Base-by-base conservation (phyloP, 2,888 invertebrate species). In the Spilarctia lutea region DNA sequence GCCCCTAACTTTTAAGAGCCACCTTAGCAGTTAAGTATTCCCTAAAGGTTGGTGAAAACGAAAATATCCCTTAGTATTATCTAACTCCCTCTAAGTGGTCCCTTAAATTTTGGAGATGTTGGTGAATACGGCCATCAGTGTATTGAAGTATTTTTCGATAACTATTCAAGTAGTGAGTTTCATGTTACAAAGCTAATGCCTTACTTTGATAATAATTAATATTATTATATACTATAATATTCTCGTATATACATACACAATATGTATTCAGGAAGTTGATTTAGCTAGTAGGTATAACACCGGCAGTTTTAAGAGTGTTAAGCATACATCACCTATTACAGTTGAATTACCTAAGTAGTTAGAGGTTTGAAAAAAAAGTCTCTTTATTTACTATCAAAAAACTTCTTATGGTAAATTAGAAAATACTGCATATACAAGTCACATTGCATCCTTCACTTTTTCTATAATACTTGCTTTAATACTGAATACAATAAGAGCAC, bases 401-500 rank as follows among this genome's bases (percentile, higher is more conserved):
- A 11, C 39, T 39, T 35, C 39, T 39, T 39, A 39, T 11, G 11
- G 39, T 39, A 39, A 39, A 39, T 39, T 39, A 39, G 6, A 39
- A 39, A 39, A 39, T 39, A 8, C 39, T 8, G 8, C 39, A 45
- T 48, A 39, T 63, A n/a, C 39, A 56, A 24, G 16, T 42, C 30
- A 33, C 18, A 24, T 63, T 39, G 65, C 66, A 70, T 42, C 39
- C 39, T 33, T 52, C 33, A 39, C 13, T 56, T 33, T 71, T 65
- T 68, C 65, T 71, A 73, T 30, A 73, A 45, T 52, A 33, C 65
- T 74, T 35, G 65, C 20, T 20, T 65, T 48, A 70, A 66, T 72
- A 66, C 48, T 48, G 39, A 72, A 39, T 68, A 73, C 68, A 68
- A 73, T 63, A 68, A 48, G 42, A 45, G 65, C 74, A 74, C 75